These are phyloP conservation scores for Helarctos malayanus DNA, from an alignment of 2,797 vertebrate genomes.

Conservation along the genomic window DNA sequence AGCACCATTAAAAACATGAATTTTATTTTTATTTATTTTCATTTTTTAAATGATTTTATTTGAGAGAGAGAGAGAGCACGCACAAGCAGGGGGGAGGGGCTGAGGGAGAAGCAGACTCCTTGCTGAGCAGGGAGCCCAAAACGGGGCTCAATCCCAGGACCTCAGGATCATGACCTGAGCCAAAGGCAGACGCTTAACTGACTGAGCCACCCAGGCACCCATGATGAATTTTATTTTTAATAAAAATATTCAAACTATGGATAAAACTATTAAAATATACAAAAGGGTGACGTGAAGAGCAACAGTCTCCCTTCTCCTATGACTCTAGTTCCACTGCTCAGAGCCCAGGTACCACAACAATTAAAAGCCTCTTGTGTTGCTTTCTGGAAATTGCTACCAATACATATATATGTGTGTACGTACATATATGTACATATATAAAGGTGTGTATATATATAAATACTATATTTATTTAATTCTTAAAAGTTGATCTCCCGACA, in stretches of 20 bases:
- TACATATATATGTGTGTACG: not conserved
- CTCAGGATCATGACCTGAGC: not conserved
- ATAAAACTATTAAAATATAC: not conserved
- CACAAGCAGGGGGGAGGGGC: not conserved
- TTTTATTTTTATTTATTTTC: not conserved
- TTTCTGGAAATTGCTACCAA: not conserved
- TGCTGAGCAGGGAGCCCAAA: not conserved
- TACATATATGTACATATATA: not conserved
- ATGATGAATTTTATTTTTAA: slow-evolving; percentile 15
- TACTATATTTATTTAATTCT: not conserved
- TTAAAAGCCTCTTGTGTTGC: not conserved
- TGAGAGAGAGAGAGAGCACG: not conserved
- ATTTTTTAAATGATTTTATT: not conserved
- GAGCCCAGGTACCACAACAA: not conserved
- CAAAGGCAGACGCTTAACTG: not conserved
- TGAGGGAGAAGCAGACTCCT: not conserved
- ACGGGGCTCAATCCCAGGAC: not conserved
- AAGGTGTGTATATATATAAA: not conserved
- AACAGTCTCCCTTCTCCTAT: not conserved
- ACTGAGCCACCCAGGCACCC: not conserved
- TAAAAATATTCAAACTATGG: not conserved
- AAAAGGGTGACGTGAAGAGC: not conserved
- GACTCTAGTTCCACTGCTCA: not conserved
- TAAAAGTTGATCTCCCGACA: not conserved
- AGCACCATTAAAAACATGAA: not conserved